A percentile compares a stretch with the other conserved stretches of the same genome.
Evolutionary conservation across 2,113 vertebrate species (phyloP).

Genomic region (Nestor notabilis): DNA sequence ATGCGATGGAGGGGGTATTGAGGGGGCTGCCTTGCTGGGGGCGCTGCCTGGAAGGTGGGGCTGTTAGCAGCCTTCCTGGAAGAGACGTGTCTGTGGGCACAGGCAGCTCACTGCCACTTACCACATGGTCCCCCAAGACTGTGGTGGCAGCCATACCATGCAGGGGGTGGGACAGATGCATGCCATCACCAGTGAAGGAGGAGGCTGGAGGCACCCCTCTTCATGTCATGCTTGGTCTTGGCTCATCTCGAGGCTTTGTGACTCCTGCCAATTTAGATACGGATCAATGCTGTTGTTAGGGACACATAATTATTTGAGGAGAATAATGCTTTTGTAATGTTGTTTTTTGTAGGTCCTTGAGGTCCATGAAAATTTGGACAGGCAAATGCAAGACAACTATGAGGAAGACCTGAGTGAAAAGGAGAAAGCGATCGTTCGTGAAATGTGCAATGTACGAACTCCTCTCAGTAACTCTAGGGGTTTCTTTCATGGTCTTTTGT

Average conservation of each 20-base stretch:
- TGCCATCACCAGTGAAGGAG: not conserved
- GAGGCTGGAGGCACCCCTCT: not conserved
- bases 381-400: conserved; percentile 87
- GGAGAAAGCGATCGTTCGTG: conserved; percentile 93
- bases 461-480: not conserved
- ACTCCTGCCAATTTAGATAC: not conserved
- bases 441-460: conserved; percentile 93
- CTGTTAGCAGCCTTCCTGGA: not conserved
- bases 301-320: not conserved
- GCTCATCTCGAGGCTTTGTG: not conserved
- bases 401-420: conserved; percentile 95
- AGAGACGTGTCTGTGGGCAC: not conserved
- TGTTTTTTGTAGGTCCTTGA: conserved; percentile 85
- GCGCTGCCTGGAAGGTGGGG: not conserved
- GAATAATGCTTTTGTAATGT: conserved; percentile 14
- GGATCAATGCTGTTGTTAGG: not conserved
- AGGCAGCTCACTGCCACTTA: not conserved
- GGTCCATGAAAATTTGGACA: conserved; percentile 95
- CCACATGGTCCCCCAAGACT: not conserved
- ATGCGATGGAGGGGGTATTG: fast-evolving
- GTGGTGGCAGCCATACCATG: not conserved
- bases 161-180: not conserved
- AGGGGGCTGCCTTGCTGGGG: not conserved
- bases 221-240: not conserved
- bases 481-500: not conserved